Evolutionary conservation across 92 coral and sea anemone genomes (phyloP).

Genomic region (Muricea muricata): DNA sequence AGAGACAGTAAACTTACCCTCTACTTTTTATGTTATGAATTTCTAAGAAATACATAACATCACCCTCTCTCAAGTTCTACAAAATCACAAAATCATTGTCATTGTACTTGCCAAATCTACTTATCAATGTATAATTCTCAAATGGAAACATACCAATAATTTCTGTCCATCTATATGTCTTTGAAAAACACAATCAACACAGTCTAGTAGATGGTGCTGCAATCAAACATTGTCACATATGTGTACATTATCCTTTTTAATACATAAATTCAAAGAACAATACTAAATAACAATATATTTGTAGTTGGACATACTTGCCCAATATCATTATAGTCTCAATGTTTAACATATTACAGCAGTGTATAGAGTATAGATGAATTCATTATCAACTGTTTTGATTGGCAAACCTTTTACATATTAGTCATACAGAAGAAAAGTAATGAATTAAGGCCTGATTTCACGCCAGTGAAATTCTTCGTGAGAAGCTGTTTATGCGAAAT

Average conservation of each 20-base stretch:
- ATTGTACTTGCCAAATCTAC: too few relatives aligned
- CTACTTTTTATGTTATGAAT: slow-evolving; percentile 9
- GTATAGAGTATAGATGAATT: too few relatives aligned
- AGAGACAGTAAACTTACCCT: not conserved
- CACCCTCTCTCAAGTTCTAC: slow-evolving; percentile 25
- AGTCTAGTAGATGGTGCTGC: slow-evolving; percentile 29
- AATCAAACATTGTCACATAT: slow-evolving; percentile 12
- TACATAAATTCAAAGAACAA: not conserved
- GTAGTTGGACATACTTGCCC: too few relatives aligned
- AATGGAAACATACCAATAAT: slow-evolving; percentile 19
- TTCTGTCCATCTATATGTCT: slow-evolving; percentile 45
- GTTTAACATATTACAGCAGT: too few relatives aligned
- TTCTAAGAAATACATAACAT: slow-evolving; percentile 24
- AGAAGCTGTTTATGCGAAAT: too few relatives aligned
- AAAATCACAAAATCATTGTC: not conserved
- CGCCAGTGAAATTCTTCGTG: too few relatives aligned
- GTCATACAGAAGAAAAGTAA: too few relatives aligned
- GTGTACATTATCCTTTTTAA: too few relatives aligned
- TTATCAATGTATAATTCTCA: not conserved
- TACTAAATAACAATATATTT: not conserved
- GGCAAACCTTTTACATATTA: too few relatives aligned
- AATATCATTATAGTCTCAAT: too few relatives aligned
- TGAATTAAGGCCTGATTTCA: too few relatives aligned
- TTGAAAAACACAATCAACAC: slow-evolving; percentile 42
- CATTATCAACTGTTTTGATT: too few relatives aligned